These are phyloP conservation scores for Allacma fusca DNA, from an alignment of 2,888 invertebrate species.

Conservation along the genomic window DNA sequence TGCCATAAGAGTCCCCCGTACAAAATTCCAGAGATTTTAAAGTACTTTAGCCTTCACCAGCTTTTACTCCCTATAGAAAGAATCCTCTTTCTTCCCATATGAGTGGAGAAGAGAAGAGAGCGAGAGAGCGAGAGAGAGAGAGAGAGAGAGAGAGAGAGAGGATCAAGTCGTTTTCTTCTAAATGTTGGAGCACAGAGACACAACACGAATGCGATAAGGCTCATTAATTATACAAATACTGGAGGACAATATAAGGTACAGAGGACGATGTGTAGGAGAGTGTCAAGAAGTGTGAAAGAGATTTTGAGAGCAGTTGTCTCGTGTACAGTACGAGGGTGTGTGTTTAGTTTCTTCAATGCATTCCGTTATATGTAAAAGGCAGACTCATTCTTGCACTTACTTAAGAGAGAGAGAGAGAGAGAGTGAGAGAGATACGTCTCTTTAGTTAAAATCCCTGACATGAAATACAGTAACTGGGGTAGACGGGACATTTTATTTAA, in stretches of 20 bases:
- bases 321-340: neutral
- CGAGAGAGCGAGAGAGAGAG: neutral
- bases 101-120: neutral
- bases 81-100: too few relatives aligned
- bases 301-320: neutral
- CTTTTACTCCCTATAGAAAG: too few relatives aligned
- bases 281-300: neutral
- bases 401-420: too few relatives aligned
- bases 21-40: too few relatives aligned
- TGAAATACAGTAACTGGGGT: conserved; percentile 11
- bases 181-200: neutral
- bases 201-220: conserved; percentile 29
- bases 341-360: too few relatives aligned
- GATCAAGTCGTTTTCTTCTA: neutral
- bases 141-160: neutral
- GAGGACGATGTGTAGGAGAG: neutral
- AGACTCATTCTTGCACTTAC: too few relatives aligned
- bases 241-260: conserved; percentile 14
- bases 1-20: too few relatives aligned
- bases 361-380: too few relatives aligned
- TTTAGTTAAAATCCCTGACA: neutral
- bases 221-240: conserved; percentile 36
- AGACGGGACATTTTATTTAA: conserved; percentile 10
- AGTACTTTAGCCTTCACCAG: too few relatives aligned
- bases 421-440: too few relatives aligned